These are phyloP conservation scores for Orthonevra nobilis DNA, from an alignment of 2,888 invertebrate species.

Conservation along the genomic window DNA sequence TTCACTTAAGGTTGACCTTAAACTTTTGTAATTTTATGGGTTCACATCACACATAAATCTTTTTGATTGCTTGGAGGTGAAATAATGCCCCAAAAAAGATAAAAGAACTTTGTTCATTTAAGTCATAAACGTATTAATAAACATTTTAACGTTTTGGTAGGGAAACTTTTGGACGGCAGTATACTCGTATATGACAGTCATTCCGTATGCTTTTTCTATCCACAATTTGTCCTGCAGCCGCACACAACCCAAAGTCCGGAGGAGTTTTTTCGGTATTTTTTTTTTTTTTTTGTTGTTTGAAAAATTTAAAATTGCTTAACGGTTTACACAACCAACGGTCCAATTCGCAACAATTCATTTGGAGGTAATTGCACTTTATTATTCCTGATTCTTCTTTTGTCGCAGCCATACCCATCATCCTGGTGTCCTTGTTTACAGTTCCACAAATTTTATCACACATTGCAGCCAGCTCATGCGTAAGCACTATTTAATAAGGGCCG, in stretches of 20 bases:
- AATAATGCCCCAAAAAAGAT: not conserved
- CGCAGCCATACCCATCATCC: not conserved
- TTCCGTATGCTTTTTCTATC: no score
- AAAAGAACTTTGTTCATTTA: no score
- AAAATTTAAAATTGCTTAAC: conserved; percentile 26
- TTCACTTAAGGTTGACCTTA: no score
- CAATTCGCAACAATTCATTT: conserved; percentile 15
- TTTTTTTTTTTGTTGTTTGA: not conserved
- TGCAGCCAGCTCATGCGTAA: conserved; percentile 23
- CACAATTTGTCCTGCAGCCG: no score
- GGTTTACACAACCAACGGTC: conserved; percentile 10
- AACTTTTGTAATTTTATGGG: no score
- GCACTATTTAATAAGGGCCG: conserved; percentile 29
- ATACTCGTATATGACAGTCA: no score
- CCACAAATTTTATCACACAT: conserved; percentile 1
- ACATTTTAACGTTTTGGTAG: no score
- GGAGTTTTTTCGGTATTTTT: not conserved
- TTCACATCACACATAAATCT: no score
- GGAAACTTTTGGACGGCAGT: no score
- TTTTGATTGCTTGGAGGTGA: no score
- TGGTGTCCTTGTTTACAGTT: not conserved
- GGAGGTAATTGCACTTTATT: conserved; percentile 38
- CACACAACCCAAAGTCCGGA: no score
- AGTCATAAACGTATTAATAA: no score
- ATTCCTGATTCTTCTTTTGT: conserved; percentile 16